Evolutionary conservation across 2,113 vertebrate genomes (phyloP), one percentile per base, ranked within the genome.

Genomic region (Upupa epops): DNA sequence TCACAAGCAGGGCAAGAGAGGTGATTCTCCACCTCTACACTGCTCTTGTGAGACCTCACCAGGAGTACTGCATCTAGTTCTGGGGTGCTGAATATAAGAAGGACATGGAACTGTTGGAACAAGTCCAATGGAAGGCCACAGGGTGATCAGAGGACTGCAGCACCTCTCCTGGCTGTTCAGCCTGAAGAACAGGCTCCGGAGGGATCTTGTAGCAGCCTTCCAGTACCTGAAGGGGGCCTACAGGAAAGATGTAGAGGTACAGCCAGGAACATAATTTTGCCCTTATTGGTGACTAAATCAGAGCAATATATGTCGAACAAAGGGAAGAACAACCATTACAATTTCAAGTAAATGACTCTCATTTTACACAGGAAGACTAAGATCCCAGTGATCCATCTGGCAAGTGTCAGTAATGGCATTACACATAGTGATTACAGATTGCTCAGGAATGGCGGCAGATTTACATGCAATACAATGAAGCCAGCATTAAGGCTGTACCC

Each of bases 341-440:
- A 29, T 78, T 86, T 45, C 73, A 73, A 91, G 56, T 85, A 77
- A 83, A 81, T 85, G 14, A 95, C 91, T 88, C 89, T 73, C 48
- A 89, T 20, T 79, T 94, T 34, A 20, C 72, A 52, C 37, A 89
- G 85, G 75, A 77, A 81, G 37, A n/a, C 60, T 83, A 36, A 89
- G 68, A 87, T 92, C 69, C 59, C 58, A 65, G 79, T 31, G 55
- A 86, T 78, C 91, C 86, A 88, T 91, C 88, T 94, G 86, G 77
- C 88, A 81, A 77, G 83, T 88, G 83, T 74, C 65, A 94, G 73
- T 75, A 78, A 75, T 75, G 32, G 54, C 72, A 60, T 92, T 82
- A 75, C 0, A 3, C 55, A 8, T 61, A 60, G 86, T 42, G 70
- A 89, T 82, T 78, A 51, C 89, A 79, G 85, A 86, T 89, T 82